Evolutionary conservation across 2,888 invertebrate genomes (phyloP), one percentile per base, ranked within the genome.

Genomic region (Chymomyza amoena): DNA sequence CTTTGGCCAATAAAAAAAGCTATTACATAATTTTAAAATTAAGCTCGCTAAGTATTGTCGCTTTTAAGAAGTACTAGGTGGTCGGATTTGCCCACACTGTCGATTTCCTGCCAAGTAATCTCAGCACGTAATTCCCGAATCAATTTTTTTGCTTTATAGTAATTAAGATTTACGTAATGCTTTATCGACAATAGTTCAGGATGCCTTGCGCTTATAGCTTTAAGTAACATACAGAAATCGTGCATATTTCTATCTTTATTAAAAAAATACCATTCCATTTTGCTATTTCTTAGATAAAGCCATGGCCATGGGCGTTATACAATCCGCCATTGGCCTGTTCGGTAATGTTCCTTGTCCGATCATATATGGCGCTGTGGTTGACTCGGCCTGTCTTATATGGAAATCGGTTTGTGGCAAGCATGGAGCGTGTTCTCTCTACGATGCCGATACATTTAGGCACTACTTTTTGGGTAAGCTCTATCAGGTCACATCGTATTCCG

Each of bases 271-370:
- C n/a, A 54, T 6, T n/a, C 36, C 15, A 62, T 9, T 36, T 66
- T n/a, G 6, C n/a, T 52, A 1, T 52, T 0, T 18, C 16, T 63
- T 68, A 93, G 97, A 98, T 90, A 98, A 98, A 92, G 97, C 97
- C 66, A 97, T 98, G 97, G 98, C 97, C 72, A 94, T 98, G 92
- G 97, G 97, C 36, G 95, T 98, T 89, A 97, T 97, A 90, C 97
- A 97, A 91, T 97, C 97, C 92, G 97, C 97, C 69, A 97, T 97
- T 78, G 97, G 97, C 69, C 93, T 97, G 79, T 97, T 98, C 92
- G 97, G 97, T 81, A 98, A 97, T 92, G 97, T 98, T 89, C 98
- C 97, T 82, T 98, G 98, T 92, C 97, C 97, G n/a, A 97, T 97
- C 82, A 95, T 98, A 81, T 98, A 98, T 92, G 98, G 97, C 72